A percentile compares a stretch with the other conserved stretches of the same genome.
These are phyloP conservation scores for Formicarius rufipectus DNA, from an alignment of 2,113 vertebrate genomes.

Conservation along the genomic window DNA sequence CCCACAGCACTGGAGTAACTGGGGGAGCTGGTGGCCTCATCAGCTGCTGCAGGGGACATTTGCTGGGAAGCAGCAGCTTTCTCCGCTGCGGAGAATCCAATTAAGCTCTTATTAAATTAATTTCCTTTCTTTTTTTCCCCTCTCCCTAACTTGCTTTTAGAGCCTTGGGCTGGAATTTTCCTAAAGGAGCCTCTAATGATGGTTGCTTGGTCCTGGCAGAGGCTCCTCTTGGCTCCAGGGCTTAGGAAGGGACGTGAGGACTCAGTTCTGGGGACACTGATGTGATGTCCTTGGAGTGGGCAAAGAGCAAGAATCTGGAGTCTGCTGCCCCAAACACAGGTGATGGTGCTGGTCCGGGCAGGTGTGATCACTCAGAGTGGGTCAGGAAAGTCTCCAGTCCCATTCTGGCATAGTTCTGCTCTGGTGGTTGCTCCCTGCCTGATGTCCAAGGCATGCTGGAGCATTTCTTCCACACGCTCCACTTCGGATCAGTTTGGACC, in stretches of 20 bases:
- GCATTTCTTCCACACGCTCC: not conserved
- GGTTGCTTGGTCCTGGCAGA: not conserved
- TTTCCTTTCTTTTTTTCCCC: not conserved
- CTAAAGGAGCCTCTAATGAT: not conserved
- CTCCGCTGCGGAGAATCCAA: conserved; percentile 8
- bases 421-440: not conserved
- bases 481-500: not conserved
- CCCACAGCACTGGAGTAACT: not conserved
- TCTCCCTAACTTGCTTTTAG: conserved; percentile 18
- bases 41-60: not conserved
- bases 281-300: rapidly evolving
- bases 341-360: too few species aligned
- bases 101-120: conserved; percentile 50
- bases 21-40: not conserved
- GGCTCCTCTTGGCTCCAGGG: not conserved
- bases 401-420: not conserved
- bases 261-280: rapidly evolving
- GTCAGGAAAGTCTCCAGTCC: not conserved
- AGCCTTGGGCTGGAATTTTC: conserved; percentile 35
- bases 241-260: rapidly evolving
- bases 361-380: not conserved
- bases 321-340: not conserved
- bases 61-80: conserved; percentile 49
- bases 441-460: rapidly evolving
- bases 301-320: not conserved